A percentile compares a stretch with the other conserved stretches of the same genome.
Conservation (phyloP, 2,888 invertebrate genomes). For the Pyralis farinalis region DNA sequence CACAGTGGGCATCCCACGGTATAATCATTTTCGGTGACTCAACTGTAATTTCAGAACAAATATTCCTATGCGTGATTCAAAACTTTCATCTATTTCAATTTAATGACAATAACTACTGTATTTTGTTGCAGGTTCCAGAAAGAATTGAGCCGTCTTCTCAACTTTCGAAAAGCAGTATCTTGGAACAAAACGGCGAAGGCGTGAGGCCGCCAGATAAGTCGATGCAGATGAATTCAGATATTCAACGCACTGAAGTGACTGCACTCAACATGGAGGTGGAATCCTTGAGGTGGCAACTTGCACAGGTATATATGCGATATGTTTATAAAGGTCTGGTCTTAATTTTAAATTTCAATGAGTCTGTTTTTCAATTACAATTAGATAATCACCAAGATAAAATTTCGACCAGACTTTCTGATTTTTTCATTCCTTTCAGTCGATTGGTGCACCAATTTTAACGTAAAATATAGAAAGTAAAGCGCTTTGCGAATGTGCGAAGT, state of each 20-base stretch:
- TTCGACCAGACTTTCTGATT: not conserved
- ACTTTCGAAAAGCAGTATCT: slow-evolving; percentile 49
- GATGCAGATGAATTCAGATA: slow-evolving; percentile 31
- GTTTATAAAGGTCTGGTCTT: not conserved
- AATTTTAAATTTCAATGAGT: not conserved
- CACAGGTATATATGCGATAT: slow-evolving; percentile 78
- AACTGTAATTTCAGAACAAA: slow-evolving; percentile 39
- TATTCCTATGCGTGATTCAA: slow-evolving; percentile 35
- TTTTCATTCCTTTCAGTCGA: too few species aligned
- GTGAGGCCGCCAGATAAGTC: slow-evolving; percentile 44
- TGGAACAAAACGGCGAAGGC: slow-evolving; percentile 46
- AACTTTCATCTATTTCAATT: slow-evolving; percentile 26
- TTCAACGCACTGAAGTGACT: slow-evolving; percentile 58
- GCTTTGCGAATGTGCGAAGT: slow-evolving; percentile 28
- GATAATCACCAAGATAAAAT: too few species aligned
- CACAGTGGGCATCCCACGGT: slow-evolving; percentile 25
- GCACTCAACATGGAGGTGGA: slow-evolving; percentile 85
- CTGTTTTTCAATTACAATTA: too few species aligned
- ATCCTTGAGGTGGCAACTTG: slow-evolving; percentile 86
- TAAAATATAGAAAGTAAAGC: not conserved
- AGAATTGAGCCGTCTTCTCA: slow-evolving; percentile 57
- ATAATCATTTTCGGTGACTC: slow-evolving; percentile 19
- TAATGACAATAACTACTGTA: slow-evolving; percentile 9
- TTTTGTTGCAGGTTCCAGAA: slow-evolving; percentile 63
- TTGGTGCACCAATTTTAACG: slow-evolving; percentile 44